Base-by-base conservation (phyloP, 64 coral and sea anemone species). In the Actinia equina region DNA sequence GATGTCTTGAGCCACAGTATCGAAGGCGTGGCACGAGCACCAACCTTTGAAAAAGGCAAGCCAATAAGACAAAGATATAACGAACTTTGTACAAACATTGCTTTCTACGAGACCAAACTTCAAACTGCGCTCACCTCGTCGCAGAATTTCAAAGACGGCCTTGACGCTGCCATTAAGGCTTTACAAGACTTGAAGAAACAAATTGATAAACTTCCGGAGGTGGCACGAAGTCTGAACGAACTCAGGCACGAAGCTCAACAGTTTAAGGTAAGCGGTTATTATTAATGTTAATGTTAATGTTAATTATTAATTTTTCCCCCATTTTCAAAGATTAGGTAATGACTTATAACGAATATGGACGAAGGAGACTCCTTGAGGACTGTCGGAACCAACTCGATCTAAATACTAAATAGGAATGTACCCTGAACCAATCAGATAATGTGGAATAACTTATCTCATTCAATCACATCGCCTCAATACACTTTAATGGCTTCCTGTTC, bases 181-280 rank as follows among this genome's bases (percentile, higher is more conserved):
- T 87, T 97, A 17, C 92, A 84, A 20, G 94, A 97, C 13, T 80
- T 93, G 14, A 97, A 97, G 86, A 97, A 97, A 91, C 91, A 93
- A n/a, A 44, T 97, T 3, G 94, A 93, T 41, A 97, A 93, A 80
- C 51, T 97, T 10, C 57, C 91, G n/a, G 87, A 84, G 8, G 94
- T 97, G 37, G 90, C 91, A 52, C 88, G 88, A 53, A 97, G 86
- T 69, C 77, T 97, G 20, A 77, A 84, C 27, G 94, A 97, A 78
- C 82, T 97, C 30, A 90, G 94, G 59, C 77, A 86, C 20, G 91
- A 97, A 65, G 94, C 94, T 4, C 94, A 93, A 44, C 91, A 90
- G 76, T 97, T 97, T 61, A 97, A 97, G 91, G 94, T 97, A 90
- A 58, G 83, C 44, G 4, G 9, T 3, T 65, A 2, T 65, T 23